Evolutionary conservation across 2,797 vertebrate species (phyloP).

Genomic region (Ispidina picta): DNA sequence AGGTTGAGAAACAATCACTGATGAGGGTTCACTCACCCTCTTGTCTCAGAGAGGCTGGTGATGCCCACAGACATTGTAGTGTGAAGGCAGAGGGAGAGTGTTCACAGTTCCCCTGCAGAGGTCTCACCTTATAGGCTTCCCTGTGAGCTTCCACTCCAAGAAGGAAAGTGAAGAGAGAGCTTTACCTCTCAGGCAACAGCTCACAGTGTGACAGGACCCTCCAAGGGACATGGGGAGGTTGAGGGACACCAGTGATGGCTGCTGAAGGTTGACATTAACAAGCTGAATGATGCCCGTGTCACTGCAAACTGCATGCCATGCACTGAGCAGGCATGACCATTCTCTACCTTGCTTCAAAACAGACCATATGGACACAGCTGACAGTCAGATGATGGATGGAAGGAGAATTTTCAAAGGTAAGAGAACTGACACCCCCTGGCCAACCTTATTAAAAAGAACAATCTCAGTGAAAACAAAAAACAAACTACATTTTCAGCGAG

Average conservation of each 20-base stretch:
- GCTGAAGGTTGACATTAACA: neutral
- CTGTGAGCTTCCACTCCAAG: neutral
- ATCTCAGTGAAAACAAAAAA: neutral
- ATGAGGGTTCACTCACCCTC: neutral
- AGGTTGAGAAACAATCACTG: neutral
- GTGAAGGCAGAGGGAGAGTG: neutral
- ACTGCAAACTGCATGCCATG: neutral
- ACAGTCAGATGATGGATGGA: neutral
- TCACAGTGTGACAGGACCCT: neutral
- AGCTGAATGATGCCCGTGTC: neutral
- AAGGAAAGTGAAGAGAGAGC: neutral
- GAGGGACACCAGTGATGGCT: accelerated
- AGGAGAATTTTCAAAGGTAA: neutral
- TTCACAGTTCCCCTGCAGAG: neutral
- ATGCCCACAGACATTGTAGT: neutral
- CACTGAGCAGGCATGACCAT: accelerated
- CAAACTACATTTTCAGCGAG: neutral
- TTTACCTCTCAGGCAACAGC: neutral
- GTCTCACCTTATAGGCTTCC: neutral
- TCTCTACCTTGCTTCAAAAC: neutral
- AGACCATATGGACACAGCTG: neutral
- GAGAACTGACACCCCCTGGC: neutral
- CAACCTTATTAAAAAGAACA: neutral
- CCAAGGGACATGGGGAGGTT: neutral
- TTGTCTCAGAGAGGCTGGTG: neutral